Base-by-base conservation (phyloP, 2,888 invertebrate genomes). In the Chouioia cunea region DNA sequence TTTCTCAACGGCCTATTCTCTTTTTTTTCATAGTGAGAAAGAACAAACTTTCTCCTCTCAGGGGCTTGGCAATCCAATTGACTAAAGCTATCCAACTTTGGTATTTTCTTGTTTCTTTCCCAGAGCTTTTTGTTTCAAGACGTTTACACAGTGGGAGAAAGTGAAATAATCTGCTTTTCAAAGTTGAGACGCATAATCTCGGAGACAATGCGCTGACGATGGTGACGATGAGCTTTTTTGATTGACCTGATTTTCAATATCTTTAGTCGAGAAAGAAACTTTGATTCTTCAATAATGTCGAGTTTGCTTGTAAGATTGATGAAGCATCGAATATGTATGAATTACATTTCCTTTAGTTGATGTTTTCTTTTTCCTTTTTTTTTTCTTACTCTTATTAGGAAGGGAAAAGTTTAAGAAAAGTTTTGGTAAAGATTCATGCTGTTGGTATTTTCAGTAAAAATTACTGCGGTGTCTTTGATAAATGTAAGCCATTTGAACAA, bases 61-160 rank as follows among this genome's bases (percentile, higher is more conserved):
- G 27, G 6, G 73, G 60, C 56, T 58, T 2, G 27, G 27, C 72
- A 76, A 76, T 75, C 75, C 70, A 76, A 77, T 77, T 76, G 74
- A 73, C 70, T 64, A 18, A 23, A 54, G 60, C 74, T 54, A 72
- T 73, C 69, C 63, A 66, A 73, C 64, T 70, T 70, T 53, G 48
- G 27, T 50, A 48, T 64, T 65, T 59, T 70, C 64, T 70, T 64
- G 64, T 69, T 47, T 57, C 60, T 47, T 36, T 27, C 10, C 46
- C 3, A 23, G 54, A 4, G 16, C 44, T 50, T 59, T 52, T 66
- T 46, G 46, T 53, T 44, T 59, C 46, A 12, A 22, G 54, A 23
- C 10, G 18, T 66, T 66, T 53, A 46, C 36, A 20, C 18, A 15
- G 22, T 23, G 23, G 12, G 46, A 6, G 23, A 47, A 20, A 22